Conservation (phyloP, 2,797 vertebrate species). For the Coilia nasus region DNA sequence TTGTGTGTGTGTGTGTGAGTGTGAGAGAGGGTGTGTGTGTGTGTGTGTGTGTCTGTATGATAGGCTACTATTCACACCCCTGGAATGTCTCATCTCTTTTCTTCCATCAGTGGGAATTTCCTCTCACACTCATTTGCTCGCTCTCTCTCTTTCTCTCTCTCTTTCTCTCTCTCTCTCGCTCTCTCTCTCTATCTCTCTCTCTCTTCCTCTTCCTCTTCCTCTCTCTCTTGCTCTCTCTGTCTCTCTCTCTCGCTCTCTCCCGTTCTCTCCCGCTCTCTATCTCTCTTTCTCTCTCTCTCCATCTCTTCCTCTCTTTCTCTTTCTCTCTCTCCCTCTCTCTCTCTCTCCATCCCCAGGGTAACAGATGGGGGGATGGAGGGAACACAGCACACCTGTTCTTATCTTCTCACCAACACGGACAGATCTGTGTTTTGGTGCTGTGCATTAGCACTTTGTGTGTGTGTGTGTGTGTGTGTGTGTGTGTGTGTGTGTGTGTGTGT, state of each 20-base stretch:
- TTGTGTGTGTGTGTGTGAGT: neutral
- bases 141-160: conserved; percentile 56
- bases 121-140: conserved; percentile 52
- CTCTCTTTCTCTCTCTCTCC: neutral
- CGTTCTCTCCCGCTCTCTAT: neutral
- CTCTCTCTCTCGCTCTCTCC: conserved; percentile 56
- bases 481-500: neutral
- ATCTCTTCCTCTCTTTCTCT: neutral
- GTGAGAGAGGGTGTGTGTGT: conserved; percentile 17
- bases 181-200: neutral
- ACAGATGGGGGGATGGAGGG: conserved; percentile 61
- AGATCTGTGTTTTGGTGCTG: conserved; percentile 59
- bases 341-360: conserved; percentile 66
- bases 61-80: conserved; percentile 66
- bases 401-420: conserved; percentile 50
- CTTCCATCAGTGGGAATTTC: conserved; percentile 71
- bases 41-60: neutral
- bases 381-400: conserved; percentile 75
- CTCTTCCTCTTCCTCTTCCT: conserved; percentile 16
- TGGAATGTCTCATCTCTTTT: conserved; percentile 74
- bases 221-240: conserved; percentile 11
- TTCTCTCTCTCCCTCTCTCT: neutral
- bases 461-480: conserved; percentile 12
- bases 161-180: neutral
- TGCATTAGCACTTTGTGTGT: conserved; percentile 29